Evolutionary conservation across 1,140 invertebrate species (phyloP).

Genomic region (Brachystomella parvula): DNA sequence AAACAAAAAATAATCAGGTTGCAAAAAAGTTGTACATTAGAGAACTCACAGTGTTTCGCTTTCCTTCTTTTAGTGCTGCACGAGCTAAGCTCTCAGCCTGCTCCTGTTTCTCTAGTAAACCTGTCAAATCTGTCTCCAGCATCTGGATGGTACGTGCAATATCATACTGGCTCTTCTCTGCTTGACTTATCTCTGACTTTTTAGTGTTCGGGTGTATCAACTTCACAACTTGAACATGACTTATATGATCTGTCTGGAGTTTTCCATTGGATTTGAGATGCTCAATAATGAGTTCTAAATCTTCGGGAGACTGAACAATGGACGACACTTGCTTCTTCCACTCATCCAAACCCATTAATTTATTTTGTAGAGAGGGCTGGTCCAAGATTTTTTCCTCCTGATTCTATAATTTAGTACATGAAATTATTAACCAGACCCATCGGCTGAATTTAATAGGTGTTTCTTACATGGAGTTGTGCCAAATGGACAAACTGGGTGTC

Average conservation of each 20-base stretch:
- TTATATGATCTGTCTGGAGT: constrained; percentile 6
- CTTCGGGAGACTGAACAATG: not conserved
- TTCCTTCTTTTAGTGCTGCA: constrained; percentile 12
- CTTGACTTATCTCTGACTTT: constrained; percentile 1
- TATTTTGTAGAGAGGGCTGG: not conserved
- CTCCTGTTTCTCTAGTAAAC: constrained; percentile 11
- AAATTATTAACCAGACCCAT: not conserved
- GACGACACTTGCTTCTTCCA: constrained; percentile 3
- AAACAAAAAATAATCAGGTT: not conserved
- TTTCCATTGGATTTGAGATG: constrained; percentile 1
- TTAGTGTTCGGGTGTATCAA: not conserved
- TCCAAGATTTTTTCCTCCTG: not conserved
- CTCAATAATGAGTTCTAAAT: not conserved
- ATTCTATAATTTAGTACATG: not conserved
- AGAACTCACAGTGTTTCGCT: constrained; percentile 17
- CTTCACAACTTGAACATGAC: constrained; percentile 15
- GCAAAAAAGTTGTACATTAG: not conserved
- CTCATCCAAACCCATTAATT: constrained; percentile 13
- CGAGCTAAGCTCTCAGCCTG: not conserved
- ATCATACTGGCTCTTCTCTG: constrained; percentile 20
- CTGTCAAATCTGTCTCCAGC: constrained; percentile 15
- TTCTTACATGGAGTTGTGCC: constrained; percentile 1
- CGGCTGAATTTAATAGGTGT: not conserved
- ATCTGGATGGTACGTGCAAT: constrained; percentile 5
- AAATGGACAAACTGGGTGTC: constrained; percentile 11